Evolutionary conservation across 2,113 vertebrate genomes (phyloP).

Genomic region (Prionailurus bengalensis): DNA sequence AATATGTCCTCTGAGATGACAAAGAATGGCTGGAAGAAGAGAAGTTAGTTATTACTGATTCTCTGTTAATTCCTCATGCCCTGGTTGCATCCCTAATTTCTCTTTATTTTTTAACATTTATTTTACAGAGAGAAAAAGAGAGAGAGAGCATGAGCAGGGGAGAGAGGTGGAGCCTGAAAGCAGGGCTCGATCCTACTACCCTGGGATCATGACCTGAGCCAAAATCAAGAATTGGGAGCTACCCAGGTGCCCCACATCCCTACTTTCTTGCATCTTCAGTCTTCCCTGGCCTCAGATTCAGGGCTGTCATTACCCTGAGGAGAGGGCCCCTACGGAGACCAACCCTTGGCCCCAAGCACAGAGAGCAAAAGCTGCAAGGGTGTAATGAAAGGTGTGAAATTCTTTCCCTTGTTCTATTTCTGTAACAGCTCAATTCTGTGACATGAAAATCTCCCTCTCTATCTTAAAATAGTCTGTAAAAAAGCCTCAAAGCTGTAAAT

Average conservation of each 20-base stretch:
- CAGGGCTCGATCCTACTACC: no score
- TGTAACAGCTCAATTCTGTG: constrained; percentile 43
- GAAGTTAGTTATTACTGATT: background rate
- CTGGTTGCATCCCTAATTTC: background rate
- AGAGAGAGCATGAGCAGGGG: no score
- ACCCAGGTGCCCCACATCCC: background rate
- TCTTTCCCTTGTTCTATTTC: constrained; percentile 53
- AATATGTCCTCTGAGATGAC: background rate
- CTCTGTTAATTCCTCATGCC: background rate
- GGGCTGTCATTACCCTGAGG: background rate
- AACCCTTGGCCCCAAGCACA: rapidly evolving
- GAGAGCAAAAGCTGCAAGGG: background rate
- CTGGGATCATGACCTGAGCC: no score
- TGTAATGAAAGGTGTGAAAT: constrained; percentile 34
- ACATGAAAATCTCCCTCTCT: constrained; percentile 58
- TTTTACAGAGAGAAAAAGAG: no score
- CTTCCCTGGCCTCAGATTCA: background rate
- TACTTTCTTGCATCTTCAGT: background rate
- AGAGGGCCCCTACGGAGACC: background rate
- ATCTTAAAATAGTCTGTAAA: constrained; percentile 66
- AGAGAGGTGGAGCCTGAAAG: no score
- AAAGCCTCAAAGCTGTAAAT: constrained; percentile 53
- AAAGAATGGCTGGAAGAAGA: background rate
- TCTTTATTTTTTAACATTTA: no score
- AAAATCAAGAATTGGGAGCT: no score